Evolutionary conservation across 2,113 vertebrate species (phyloP).

Genomic region (Notothenia rossii): DNA sequence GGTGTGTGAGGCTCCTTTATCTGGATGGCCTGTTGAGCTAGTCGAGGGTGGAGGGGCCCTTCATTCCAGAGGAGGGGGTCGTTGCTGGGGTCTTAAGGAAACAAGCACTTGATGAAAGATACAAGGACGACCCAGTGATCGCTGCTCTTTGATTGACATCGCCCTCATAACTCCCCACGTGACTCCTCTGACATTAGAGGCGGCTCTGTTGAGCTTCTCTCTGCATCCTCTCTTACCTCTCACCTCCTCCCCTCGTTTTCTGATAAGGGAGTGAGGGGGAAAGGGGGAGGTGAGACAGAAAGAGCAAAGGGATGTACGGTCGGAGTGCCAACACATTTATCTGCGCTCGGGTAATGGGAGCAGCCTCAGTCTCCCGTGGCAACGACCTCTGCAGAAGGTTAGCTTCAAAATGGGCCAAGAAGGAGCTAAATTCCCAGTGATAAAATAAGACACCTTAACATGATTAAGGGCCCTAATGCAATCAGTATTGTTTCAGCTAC

Average conservation of each 20-base stretch:
- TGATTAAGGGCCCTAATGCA: conserved; percentile 70
- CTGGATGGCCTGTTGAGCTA: conserved; percentile 50
- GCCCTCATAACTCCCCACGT: conserved; percentile 31
- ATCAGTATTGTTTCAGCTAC: conserved; percentile 71
- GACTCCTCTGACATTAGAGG: conserved; percentile 43
- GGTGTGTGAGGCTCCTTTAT: conserved; percentile 66
- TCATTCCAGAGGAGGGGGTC: conserved; percentile 42
- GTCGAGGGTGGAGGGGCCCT: conserved; percentile 35
- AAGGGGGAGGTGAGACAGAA: conserved; percentile 40
- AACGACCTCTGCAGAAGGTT: conserved; percentile 78
- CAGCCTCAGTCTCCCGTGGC: conserved; percentile 67
- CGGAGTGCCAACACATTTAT: conserved; percentile 70
- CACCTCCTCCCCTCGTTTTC: neutral
- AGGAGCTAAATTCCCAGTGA: conserved; percentile 70
- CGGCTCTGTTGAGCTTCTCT: conserved; percentile 38
- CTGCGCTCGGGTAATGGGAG: conserved; percentile 58
- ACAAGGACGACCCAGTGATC: conserved; percentile 17
- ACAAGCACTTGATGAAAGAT: conserved; percentile 55
- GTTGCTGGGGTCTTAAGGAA: conserved; percentile 36
- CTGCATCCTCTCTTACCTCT: conserved; percentile 32
- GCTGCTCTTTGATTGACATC: conserved; percentile 66
- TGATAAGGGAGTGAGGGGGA: conserved; percentile 50
- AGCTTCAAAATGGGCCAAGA: conserved; percentile 62
- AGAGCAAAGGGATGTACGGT: conserved; percentile 27
- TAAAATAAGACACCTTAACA: conserved; percentile 75